Base-by-base conservation (phyloP, 92 coral and sea anemone genomes). In the Ricordea florida region DNA sequence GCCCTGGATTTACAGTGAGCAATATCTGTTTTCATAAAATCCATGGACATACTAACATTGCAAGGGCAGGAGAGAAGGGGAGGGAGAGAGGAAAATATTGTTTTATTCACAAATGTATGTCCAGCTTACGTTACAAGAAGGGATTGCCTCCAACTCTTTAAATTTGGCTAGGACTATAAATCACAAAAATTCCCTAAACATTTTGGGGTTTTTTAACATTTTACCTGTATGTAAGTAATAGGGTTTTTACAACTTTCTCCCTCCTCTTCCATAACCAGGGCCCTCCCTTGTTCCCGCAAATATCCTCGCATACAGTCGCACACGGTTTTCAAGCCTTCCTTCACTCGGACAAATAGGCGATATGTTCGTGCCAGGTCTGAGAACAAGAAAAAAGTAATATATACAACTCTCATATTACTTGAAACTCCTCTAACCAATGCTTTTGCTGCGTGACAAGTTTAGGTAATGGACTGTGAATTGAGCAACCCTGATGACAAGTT, bases 241-340 rank as follows among this genome's bases (percentile, higher is more conserved):
- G 98, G 93, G 26, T 89, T 94, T 66, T 85, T 94, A 13, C 91
- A 73, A 18, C 92, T 79, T 43, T 94, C 98, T 14, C 85, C 93
- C 52, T 93, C 98, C 57, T 94, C 98, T 23, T 94, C 98, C 1
- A 85, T 86, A 22, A 94, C 97, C 53, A 94, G 74, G 13, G 91
- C 98, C 43, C 82, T 87, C 26, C 98, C 98, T 77, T 94, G 98
- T 70, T 94, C 98, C 41, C 98, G 72, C 24, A 94, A 68, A 66
- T 94, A 94, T 21, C 96, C 82, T 56, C 93, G 90, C 92, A 94
- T 90, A n/a, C 97, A 88, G 30, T 94, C 97, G 62, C 98, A 94
- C 74, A 94, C 97, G 32, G 98, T 93, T 52, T 76, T 90, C 10
- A 94, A 90, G 30, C 98, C 98, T 49, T 89, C 93, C 47, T 94